Conservation (phyloP, 2,888 invertebrate species). For the Balanococcus diminutus region DNA sequence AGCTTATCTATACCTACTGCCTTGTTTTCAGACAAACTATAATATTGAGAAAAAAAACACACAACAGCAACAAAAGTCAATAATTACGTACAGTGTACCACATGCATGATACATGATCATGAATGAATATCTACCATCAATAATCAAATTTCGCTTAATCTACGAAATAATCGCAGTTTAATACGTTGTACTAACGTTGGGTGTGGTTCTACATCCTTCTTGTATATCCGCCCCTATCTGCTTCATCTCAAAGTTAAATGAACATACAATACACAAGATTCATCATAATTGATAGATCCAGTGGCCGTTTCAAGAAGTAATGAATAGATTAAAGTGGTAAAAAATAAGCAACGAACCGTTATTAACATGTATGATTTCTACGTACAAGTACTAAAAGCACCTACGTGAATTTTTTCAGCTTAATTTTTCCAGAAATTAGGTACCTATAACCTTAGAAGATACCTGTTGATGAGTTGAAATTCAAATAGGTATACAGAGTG, state of each 20-base stretch:
- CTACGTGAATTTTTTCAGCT: background rate
- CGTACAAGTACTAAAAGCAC: too few relatives aligned
- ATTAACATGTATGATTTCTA: background rate
- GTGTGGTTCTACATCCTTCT: constrained; percentile 16
- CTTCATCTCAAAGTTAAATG: background rate
- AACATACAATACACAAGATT: background rate
- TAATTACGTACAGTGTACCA: constrained; percentile 4
- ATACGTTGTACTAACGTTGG: constrained; percentile 30
- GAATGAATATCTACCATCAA: background rate
- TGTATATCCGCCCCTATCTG: constrained; percentile 36
- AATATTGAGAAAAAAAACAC: background rate
- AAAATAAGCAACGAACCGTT: constrained; percentile 6
- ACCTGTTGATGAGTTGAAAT: too few relatives aligned
- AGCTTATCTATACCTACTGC: too few relatives aligned
- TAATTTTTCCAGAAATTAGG: background rate
- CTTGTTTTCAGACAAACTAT: background rate
- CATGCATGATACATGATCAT: background rate
- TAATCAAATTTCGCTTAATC: constrained; percentile 28
- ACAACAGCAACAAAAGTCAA: constrained; percentile 21
- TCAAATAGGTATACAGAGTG: too few relatives aligned
- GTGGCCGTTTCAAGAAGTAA: constrained; percentile 21
- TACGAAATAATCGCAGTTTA: constrained; percentile 32
- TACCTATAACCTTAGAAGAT: too few relatives aligned
- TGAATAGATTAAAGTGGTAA: background rate
- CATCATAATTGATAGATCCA: constrained; percentile 36